Evolutionary conservation across 2,113 vertebrate genomes (phyloP).

Genomic region (Dryoscopus gambensis): DNA sequence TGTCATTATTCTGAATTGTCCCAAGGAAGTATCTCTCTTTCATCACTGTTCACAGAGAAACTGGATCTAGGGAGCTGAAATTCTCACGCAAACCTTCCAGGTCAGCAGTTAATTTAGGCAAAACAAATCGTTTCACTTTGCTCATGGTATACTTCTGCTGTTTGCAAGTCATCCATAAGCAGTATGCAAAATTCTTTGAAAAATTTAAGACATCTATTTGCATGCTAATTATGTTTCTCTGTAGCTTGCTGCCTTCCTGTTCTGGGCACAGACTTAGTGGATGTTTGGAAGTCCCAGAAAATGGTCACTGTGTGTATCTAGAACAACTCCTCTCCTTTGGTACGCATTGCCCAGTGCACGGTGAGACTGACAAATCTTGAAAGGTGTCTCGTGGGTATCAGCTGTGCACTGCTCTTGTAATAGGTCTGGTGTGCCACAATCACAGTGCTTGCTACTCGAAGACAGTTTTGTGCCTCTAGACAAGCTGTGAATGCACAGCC

Average conservation of each 20-base stretch:
- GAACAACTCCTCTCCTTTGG: background rate
- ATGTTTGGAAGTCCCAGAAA: background rate
- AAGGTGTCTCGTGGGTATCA: rapidly evolving
- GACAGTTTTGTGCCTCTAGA: background rate
- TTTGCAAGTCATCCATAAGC: background rate
- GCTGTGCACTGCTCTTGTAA: background rate
- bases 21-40: background rate
- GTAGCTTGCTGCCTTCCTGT: background rate
- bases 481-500: background rate
- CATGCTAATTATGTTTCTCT: background rate
- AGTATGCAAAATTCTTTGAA: background rate
- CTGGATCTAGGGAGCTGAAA: background rate
- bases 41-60: background rate
- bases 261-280: background rate
- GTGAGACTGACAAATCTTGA: background rate
- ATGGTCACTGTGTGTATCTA: rapidly evolving
- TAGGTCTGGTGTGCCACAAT: background rate
- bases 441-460: rapidly evolving
- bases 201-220: background rate
- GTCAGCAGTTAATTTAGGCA: background rate
- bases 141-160: background rate
- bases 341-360: background rate
- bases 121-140: background rate
- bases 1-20: background rate
- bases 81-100: background rate